phyloP scores from a whole-genome alignment of 1,140 invertebrate species.

The Ericerus pela region DNA sequence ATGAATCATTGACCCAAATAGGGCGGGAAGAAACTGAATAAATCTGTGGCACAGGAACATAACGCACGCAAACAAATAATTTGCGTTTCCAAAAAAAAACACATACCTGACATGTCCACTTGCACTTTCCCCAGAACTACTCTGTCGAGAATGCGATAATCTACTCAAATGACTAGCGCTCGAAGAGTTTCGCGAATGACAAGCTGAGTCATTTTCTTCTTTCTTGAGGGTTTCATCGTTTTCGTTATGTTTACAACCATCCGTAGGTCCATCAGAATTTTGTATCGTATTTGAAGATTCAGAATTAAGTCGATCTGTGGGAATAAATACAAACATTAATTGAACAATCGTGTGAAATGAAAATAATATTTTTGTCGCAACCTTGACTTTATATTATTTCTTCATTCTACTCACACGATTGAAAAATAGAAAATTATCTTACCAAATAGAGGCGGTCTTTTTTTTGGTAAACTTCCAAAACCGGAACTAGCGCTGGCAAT shows the following conservation, averaged over 20 bases:
- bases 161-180: conserved; percentile 13
- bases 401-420: too few relatives aligned
- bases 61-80: too few relatives aligned
- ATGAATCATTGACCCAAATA: too few relatives aligned
- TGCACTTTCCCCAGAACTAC: conserved; percentile 17
- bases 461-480: conserved; percentile 67
- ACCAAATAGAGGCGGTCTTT: conserved; percentile 43
- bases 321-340: neutral
- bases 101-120: conserved; percentile 17
- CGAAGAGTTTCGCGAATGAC: conserved; percentile 17
- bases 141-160: conserved; percentile 17
- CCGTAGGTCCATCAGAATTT: neutral
- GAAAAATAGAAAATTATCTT: neutral
- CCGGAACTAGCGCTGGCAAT: conserved; percentile 61
- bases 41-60: too few relatives aligned
- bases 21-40: too few relatives aligned
- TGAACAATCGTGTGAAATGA: neutral
- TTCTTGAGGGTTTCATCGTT: neutral
- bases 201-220: conserved; percentile 3
- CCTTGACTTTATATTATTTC: too few relatives aligned
- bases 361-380: too few relatives aligned
- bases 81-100: too few relatives aligned
- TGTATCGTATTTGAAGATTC: neutral
- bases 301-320: neutral
- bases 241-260: neutral